phyloP scores from a whole-genome alignment of 2,888 invertebrate species.

The Anagyrus pseudococci region DNA sequence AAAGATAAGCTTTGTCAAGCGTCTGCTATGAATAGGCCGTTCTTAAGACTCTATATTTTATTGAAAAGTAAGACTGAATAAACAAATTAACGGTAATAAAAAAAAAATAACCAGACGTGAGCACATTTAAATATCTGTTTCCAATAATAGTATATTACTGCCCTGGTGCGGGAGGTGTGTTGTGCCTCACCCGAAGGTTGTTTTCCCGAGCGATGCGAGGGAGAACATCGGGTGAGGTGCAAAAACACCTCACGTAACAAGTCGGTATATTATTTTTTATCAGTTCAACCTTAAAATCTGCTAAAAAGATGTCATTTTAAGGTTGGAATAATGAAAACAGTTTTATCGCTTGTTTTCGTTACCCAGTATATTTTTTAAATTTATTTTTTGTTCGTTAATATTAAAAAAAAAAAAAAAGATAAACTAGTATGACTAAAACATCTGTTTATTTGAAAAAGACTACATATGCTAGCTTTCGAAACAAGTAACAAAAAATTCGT shows the following conservation, averaged over 20 bases:
- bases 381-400: not conserved
- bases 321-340: too few species aligned
- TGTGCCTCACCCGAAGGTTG: too few species aligned
- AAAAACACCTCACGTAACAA: too few species aligned
- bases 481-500: constrained; percentile 19
- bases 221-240: too few species aligned
- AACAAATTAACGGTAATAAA: constrained; percentile 25
- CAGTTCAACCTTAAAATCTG: too few species aligned
- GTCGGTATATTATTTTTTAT: too few species aligned
- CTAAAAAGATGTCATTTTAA: too few species aligned
- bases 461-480: constrained; percentile 18
- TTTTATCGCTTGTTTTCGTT: not conserved
- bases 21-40: constrained; percentile 53
- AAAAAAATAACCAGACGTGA: constrained; percentile 1
- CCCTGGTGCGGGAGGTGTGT: too few species aligned
- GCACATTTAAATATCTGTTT: constrained; percentile 1
- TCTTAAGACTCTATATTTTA: constrained; percentile 54
- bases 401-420: not conserved
- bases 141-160: too few species aligned
- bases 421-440: not conserved
- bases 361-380: not conserved
- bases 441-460: constrained; percentile 22
- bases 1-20: constrained; percentile 40
- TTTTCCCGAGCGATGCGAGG: too few species aligned
- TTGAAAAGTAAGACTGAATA: constrained; percentile 56